Base-by-base conservation (phyloP, 2,888 invertebrate species). In the Ligdia adustata region DNA sequence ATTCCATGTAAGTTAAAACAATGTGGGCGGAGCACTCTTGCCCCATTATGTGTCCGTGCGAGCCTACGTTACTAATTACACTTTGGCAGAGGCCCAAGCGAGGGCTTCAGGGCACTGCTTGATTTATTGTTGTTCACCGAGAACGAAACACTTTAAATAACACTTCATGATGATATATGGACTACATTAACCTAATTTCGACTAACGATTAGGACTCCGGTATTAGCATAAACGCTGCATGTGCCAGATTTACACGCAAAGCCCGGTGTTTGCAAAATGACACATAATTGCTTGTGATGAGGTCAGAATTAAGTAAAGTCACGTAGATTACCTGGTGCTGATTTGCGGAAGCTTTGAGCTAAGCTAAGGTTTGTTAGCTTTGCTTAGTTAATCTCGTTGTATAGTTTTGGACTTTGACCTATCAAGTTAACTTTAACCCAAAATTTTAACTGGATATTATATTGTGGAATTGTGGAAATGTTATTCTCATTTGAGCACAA, bases 111-210 rank as follows among this genome's bases (percentile, higher is more conserved):
- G 72, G 73, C 64, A 67, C 68, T 64, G 65, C 74, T 74, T 82
- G 83, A 87, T 87, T 87, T 86, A 87, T 83, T 78, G 75, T 76
- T 77, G 73, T 77, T 79, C 77, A 77, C 65, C 61, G 71, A 66
- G 69, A 79, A 74, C 65, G 78, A 75, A 79, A 81, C 79, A 81
- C 75, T 82, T 80, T 73, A 78, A 77, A 81, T 78, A 79, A 75
- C 72, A 74, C 73, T 75, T 53, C 64, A 66, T 61, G 53, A 69
- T 75, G 74, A 78, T 76, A 71, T 69, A 77, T 70, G 42, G 60
- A 67, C 49, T 63, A 62, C 66, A 69, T 78, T 77, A 72, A 66
- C 72, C 57, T 55, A 54, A 60, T 60, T 60, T 50, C 47, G 37
- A 49, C 46, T 48, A 47, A 53, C 58, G 57, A 59, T 61, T 56